Percentiles rank a stretch among this genome's conserved stretches.
These are phyloP conservation scores for Lordiphosa collinella DNA, from an alignment of 1,140 invertebrate species.

Conservation along the genomic window DNA sequence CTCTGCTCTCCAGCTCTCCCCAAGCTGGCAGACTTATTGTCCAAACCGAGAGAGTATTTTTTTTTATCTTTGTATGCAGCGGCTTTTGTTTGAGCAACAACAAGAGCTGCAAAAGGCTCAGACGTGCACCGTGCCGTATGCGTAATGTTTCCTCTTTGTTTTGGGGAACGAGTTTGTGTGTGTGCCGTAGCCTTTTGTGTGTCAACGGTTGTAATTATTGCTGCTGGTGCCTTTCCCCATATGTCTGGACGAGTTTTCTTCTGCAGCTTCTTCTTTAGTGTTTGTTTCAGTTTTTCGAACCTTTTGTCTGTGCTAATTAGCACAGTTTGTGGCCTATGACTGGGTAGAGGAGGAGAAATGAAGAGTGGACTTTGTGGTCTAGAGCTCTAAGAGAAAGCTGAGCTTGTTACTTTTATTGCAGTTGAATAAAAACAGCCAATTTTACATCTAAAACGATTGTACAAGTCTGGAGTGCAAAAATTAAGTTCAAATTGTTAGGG, in stretches of 20 bases:
- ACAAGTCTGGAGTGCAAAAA: too few species aligned
- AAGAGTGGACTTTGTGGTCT: not conserved
- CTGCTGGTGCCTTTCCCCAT: constrained; percentile 23
- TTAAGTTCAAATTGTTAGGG: too few species aligned
- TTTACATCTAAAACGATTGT: too few species aligned
- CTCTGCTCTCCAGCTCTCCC: constrained; percentile 1
- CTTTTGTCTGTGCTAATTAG: constrained; percentile 59
- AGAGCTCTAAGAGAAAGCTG: not conserved
- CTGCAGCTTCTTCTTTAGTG: constrained; percentile 1
- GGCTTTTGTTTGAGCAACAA: constrained; percentile 52
- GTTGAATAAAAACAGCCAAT: too few species aligned
- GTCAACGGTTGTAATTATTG: constrained; percentile 70
- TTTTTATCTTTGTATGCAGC: constrained; percentile 46
- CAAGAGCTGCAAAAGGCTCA: constrained; percentile 47
- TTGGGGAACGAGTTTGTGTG: constrained; percentile 17
- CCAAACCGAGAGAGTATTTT: constrained; percentile 39
- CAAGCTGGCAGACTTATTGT: constrained; percentile 42
- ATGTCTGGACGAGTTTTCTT: constrained; percentile 9
- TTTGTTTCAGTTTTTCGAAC: constrained; percentile 8
- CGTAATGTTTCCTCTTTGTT: constrained; percentile 57
- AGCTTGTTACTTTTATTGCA: too few species aligned
- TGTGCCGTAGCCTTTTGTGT: constrained; percentile 49
- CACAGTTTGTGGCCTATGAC: constrained; percentile 15
- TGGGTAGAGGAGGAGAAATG: not conserved
- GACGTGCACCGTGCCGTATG: constrained; percentile 56